phyloP scores from a whole-genome alignment of 2,113 vertebrate genomes.

The Lepus timidus region DNA sequence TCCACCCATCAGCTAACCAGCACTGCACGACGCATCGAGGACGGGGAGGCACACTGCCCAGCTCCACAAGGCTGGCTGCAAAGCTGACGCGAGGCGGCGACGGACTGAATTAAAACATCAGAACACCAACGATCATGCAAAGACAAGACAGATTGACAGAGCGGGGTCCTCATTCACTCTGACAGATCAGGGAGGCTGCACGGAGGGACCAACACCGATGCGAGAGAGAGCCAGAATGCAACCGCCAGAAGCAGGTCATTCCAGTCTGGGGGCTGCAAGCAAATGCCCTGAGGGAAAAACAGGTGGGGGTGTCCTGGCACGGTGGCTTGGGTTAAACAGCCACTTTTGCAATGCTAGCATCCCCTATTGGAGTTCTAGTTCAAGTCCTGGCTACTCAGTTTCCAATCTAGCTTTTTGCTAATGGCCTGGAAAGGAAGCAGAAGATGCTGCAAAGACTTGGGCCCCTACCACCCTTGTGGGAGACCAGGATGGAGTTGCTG shows the following conservation, averaged over 20 bases:
- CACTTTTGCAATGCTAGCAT: too few relatives aligned
- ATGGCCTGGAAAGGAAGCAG: too few relatives aligned
- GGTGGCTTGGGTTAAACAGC: too few relatives aligned
- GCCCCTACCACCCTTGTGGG: too few relatives aligned
- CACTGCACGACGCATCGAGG: too few relatives aligned
- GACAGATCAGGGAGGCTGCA: background rate
- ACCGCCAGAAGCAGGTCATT: background rate
- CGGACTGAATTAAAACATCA: background rate
- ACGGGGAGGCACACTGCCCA: background rate
- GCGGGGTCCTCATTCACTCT: background rate
- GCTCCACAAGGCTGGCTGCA: background rate
- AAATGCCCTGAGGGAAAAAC: background rate
- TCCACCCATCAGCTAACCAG: background rate
- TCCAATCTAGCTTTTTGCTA: too few relatives aligned
- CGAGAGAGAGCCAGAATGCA: background rate
- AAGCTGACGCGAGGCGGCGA: background rate
- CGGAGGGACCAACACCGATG: background rate
- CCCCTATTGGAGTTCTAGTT: too few relatives aligned
- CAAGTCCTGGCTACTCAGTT: too few relatives aligned
- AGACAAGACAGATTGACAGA: background rate
- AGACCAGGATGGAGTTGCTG: too few relatives aligned
- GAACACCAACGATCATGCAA: background rate
- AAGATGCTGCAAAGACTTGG: too few relatives aligned
- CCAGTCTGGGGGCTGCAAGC: background rate
- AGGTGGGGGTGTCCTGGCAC: background rate